Evolutionary conservation across 2,888 invertebrate species (phyloP), one percentile per base, ranked within the genome.

Genomic region (Balanococcus diminutus): DNA sequence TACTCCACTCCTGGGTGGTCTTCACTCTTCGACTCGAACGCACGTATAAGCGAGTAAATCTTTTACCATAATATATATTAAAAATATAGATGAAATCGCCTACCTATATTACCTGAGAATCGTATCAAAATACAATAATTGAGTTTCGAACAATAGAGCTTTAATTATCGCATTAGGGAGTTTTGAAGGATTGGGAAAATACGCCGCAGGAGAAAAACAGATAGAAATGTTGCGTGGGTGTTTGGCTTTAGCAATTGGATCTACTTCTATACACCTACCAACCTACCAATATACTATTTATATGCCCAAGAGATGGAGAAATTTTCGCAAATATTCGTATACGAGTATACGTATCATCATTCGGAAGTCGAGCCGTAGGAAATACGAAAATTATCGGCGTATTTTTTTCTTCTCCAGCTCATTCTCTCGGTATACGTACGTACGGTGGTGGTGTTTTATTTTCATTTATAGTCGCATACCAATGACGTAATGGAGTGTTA

Each of bases 401-500:
- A 28, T 28, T 16, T 16, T 51, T 46, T 82, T 28, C 25, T 81
- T 16, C 19, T 42, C 46, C 14, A 1, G 42, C 11, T 42, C 42
- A n/a, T 46, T 46, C 46, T 14, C n/a, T 16, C n/a, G 16, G 46
- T n/a, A 9, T 81, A 4, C 39, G 9, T n/a, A 19, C 81, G 36
- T 39, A 16, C 19, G 39, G 81, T 31, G 51, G 16, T 42, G 25
- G 36, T 19, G 42, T 39, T 28, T 82, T 82, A 28, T 51, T 82
- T 82, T 51, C 82, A 82, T 82, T 82, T 46, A 46, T 82, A 42
- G 82, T 51, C 28, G 82, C 42, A 82, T 82, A 82, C 82, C 82
- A 51, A 82, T 82, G 82, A 82, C 82, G 82, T 82, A 82, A 82
- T 82, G 46, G 82, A 82, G 82, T 82, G 82, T 82, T 82, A 51